Conservation (phyloP, 1,140 invertebrate genomes). For the Tetramorium simillimum region DNA sequence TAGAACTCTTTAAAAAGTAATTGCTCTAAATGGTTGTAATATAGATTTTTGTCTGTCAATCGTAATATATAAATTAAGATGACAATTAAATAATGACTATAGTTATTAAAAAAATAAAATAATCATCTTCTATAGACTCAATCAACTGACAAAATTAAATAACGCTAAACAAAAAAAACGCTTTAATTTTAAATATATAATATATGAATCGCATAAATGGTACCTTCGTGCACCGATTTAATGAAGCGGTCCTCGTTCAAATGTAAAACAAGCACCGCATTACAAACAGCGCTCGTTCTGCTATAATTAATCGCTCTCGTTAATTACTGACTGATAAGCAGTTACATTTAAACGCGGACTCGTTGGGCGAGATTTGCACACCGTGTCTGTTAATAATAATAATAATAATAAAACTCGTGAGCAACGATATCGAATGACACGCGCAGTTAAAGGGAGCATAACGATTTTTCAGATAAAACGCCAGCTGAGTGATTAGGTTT, state of each 20-base stretch:
- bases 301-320: constrained; percentile 61
- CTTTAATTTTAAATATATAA: background rate
- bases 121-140: background rate
- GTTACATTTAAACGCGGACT: constrained; percentile 53
- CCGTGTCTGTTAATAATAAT: constrained; percentile 26
- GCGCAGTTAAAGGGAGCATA: constrained; percentile 10
- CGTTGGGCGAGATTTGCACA: constrained; percentile 31
- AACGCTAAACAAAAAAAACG: constrained; percentile 21
- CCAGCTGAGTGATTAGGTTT: constrained; percentile 28
- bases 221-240: background rate
- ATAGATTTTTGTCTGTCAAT: background rate
- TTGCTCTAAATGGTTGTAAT: background rate
- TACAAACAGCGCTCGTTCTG: constrained; percentile 16
- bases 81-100: background rate
- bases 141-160: constrained; percentile 11
- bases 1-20: background rate
- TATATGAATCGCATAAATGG: background rate
- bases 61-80: background rate
- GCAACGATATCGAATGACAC: background rate
- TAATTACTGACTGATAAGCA: constrained; percentile 22
- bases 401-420: constrained; percentile 18
- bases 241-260: background rate
- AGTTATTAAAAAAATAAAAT: background rate
- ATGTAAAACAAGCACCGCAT: constrained; percentile 5
- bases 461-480: constrained; percentile 38